Evolutionary conservation across 1,140 invertebrate genomes (phyloP).

Genomic region (Anadara kagoshimensis): DNA sequence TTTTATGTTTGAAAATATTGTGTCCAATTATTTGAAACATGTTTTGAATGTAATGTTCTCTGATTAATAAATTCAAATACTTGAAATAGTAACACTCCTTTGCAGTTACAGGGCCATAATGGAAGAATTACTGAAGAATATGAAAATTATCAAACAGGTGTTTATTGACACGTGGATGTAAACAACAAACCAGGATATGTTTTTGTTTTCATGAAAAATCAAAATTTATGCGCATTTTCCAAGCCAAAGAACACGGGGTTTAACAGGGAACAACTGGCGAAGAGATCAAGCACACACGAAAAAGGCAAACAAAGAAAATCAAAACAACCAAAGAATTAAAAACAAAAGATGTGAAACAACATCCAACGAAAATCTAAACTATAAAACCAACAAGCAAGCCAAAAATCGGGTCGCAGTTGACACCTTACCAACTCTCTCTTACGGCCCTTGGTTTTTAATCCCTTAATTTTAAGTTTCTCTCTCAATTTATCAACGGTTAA

Average conservation of each 20-base stretch:
- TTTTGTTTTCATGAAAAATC: background rate
- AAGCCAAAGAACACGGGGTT: too few species aligned
- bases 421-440: slow-evolving; percentile 48
- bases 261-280: too few species aligned
- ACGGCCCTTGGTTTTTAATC: slow-evolving; percentile 43
- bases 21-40: too few species aligned
- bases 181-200: background rate
- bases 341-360: background rate
- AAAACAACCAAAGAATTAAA: background rate
- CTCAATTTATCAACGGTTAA: slow-evolving; percentile 25
- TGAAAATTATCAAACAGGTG: too few species aligned
- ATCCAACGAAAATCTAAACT: background rate
- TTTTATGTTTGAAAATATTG: too few species aligned
- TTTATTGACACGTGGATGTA: background rate
- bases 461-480: slow-evolving; percentile 35
- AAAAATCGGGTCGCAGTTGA: background rate
- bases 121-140: too few species aligned
- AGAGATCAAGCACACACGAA: background rate
- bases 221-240: too few species aligned
- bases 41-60: too few species aligned
- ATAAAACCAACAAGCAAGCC: background rate
- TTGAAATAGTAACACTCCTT: too few species aligned
- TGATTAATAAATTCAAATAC: too few species aligned
- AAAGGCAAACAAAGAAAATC: background rate
- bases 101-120: too few species aligned